Evolutionary conservation across 1,140 invertebrate genomes (phyloP).

Genomic region (Theocolax elegans): DNA sequence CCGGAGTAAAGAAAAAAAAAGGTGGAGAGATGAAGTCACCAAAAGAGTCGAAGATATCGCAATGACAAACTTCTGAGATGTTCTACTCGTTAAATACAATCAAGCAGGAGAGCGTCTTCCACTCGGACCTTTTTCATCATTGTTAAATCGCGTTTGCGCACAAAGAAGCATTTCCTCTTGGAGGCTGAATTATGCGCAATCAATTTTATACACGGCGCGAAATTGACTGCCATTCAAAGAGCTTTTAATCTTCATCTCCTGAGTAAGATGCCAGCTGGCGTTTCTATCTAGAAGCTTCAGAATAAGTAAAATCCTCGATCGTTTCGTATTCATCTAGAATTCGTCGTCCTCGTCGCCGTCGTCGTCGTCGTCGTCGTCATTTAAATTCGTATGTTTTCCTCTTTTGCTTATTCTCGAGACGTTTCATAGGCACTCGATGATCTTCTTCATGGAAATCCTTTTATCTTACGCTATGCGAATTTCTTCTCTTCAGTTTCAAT

Average conservation of each 20-base stretch:
- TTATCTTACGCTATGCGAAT: too few species aligned
- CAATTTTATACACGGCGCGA: constrained; percentile 21
- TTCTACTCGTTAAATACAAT: constrained; percentile 22
- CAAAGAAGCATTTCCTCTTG: not conserved
- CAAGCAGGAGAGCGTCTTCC: not conserved
- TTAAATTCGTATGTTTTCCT: not conserved
- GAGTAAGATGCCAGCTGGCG: not conserved
- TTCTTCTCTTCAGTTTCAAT: too few species aligned
- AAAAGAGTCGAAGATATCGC: too few species aligned
- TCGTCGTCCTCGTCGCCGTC: not conserved
- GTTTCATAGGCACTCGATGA: too few species aligned
- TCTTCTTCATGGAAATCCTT: too few species aligned
- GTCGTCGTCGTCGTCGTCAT: not conserved
- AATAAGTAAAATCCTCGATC: constrained; percentile 11
- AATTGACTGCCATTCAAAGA: constrained; percentile 34
- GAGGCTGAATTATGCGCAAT: constrained; percentile 27
- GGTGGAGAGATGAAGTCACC: not conserved
- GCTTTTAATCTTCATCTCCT: constrained; percentile 34
- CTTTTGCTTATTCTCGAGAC: not conserved
- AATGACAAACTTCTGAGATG: not conserved
- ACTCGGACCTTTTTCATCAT: not conserved
- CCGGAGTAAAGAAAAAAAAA: not conserved
- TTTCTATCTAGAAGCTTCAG: not conserved
- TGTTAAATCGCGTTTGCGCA: constrained; percentile 20
- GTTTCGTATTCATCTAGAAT: not conserved